phyloP scores from a whole-genome alignment of 1,140 invertebrate species.

The Leptinotarsa defecta region DNA sequence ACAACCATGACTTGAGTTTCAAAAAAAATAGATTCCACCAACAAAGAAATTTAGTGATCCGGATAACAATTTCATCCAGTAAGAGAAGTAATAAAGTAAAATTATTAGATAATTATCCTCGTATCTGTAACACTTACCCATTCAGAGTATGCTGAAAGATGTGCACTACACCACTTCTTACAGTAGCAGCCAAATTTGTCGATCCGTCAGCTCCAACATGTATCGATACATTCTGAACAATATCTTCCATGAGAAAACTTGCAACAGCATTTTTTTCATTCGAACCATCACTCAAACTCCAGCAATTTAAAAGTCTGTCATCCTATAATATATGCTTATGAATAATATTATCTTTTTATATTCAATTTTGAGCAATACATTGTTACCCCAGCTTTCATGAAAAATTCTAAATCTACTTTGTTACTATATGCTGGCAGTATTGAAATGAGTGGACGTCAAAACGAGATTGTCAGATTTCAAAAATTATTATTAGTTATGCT shows the following conservation, averaged over 20 bases:
- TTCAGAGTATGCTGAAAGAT: slow-evolving; percentile 77
- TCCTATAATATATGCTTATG: slow-evolving; percentile 43
- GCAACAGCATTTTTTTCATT: slow-evolving; percentile 57
- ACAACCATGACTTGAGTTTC: too few species aligned
- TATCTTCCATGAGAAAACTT: slow-evolving; percentile 70
- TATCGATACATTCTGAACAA: slow-evolving; percentile 62
- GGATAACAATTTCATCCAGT: too few species aligned
- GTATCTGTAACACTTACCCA: slow-evolving; percentile 59
- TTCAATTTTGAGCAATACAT: too few species aligned
- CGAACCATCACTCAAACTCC: slow-evolving; percentile 61
- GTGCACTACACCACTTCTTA: slow-evolving; percentile 75
- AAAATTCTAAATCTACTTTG: too few species aligned
- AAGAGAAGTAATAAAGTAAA: background rate
- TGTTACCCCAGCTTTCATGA: too few species aligned
- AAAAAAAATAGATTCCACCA: too few species aligned
- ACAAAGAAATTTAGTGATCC: too few species aligned
- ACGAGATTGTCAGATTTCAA: too few species aligned
- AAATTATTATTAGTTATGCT: too few species aligned
- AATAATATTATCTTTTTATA: background rate
- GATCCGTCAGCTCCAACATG: slow-evolving; percentile 57
- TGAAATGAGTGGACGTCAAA: too few species aligned
- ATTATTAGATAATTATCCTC: background rate
- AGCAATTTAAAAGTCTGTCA: slow-evolving; percentile 65
- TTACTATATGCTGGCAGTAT: too few species aligned
- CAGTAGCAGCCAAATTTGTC: slow-evolving; percentile 67